Conservation (phyloP, 1,140 invertebrate genomes). For the Brachionus sp. region DNA sequence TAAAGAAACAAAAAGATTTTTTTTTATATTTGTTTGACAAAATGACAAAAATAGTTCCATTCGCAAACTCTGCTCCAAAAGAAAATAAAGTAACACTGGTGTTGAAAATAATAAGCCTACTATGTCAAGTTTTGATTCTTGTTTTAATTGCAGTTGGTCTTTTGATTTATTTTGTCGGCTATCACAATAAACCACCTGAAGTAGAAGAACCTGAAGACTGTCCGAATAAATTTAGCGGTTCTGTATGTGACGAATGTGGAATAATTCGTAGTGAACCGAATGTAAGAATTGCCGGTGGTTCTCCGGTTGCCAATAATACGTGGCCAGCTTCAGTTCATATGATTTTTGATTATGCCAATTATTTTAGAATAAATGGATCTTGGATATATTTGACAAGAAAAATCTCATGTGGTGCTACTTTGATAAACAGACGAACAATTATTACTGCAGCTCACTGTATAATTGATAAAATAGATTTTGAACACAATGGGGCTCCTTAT, state of each 20-base stretch:
- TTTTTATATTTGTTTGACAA: not conserved
- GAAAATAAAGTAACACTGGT: not conserved
- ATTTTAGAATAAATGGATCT: not conserved
- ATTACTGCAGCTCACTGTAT: conserved; percentile 5
- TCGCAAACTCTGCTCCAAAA: not conserved
- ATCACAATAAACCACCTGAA: conserved; percentile 3
- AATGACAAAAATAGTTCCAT: conserved; percentile 22
- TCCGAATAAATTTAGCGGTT: not conserved
- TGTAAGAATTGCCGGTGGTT: conserved; percentile 19
- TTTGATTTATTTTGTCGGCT: not conserved
- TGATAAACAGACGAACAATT: conserved; percentile 8
- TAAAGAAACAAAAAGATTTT: not conserved
- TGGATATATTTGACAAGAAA: not conserved
- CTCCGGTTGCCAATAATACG: not conserved
- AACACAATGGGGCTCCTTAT: not conserved
- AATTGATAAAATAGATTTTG: not conserved
- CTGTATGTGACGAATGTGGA: conserved; percentile 5
- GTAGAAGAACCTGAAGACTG: not conserved
- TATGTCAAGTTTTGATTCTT: not conserved
- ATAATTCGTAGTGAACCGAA: not conserved
- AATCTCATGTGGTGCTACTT: not conserved
- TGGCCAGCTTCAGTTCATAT: not conserved
- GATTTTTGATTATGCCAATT: not conserved
- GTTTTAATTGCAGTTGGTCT: not conserved
- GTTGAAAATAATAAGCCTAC: not conserved